Evolutionary conservation across 2,797 vertebrate species (phyloP).

Genomic region (Acanthis flammea): DNA sequence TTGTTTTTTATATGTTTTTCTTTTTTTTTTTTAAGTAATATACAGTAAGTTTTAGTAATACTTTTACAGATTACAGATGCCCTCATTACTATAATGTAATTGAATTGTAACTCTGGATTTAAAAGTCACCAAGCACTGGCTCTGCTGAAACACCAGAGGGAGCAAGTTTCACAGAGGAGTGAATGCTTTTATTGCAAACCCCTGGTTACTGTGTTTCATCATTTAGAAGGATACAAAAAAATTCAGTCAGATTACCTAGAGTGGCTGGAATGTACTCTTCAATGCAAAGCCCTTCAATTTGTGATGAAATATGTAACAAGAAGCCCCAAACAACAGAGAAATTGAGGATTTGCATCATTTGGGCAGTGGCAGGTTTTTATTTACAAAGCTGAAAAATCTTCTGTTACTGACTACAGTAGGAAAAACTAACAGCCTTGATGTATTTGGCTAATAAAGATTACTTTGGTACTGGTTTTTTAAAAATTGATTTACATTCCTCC

Average conservation of each 20-base stretch:
- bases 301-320: not conserved
- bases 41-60: not conserved
- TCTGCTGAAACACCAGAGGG: slow-evolving; percentile 52
- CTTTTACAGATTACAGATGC: not conserved
- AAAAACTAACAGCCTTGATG: not conserved
- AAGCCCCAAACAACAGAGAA: not conserved
- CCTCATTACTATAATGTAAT: not conserved
- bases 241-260: not conserved
- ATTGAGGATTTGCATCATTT: not conserved
- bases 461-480: not conserved
- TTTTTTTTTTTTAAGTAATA: not conserved
- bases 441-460: not conserved
- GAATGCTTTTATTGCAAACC: not conserved
- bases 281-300: not conserved
- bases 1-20: too few species aligned
- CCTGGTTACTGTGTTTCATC: not conserved
- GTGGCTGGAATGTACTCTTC: not conserved
- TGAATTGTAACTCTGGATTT: not conserved
- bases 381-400: not conserved
- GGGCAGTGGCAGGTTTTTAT: not conserved
- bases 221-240: not conserved
- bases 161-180: not conserved
- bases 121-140: not conserved
- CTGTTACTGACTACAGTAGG: not conserved
- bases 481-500: not conserved